Evolutionary conservation across 2,888 invertebrate species (phyloP), one percentile per base, ranked within the genome.

Genomic region (Ariolimax columbianus): DNA sequence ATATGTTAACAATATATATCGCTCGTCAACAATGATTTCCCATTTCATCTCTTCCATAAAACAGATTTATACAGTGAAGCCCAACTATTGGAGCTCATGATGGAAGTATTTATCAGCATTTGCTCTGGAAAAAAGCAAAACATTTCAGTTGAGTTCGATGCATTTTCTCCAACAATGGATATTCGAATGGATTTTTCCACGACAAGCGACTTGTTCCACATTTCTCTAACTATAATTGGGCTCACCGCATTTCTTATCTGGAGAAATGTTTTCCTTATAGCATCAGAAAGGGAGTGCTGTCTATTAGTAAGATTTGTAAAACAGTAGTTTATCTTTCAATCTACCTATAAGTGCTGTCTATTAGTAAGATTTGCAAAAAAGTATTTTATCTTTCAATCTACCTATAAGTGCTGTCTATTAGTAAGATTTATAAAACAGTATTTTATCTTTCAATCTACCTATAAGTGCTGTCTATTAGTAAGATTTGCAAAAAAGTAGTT

Each of bases 51-150:
- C n/a, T 63, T n/a, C 17, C n/a, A 30, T 43, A 1, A 73, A 47
- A 30, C 47, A 75, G 73, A 30, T 0, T 43, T 30, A n/a, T 43
- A 26, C 66, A 14, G 43, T 3, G 79, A 66, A 79, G 40, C 66
- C 19, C 17, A n/a, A 2, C 1, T 79, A n/a, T 23, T 79, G 40
- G 26, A 66, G n/a, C 14, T 68, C 19, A 19, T 79, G 11, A 79
- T 79, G 79, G 40, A 79, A 23, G 68, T 26, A 14, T 66, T 66
- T 43, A 66, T 66, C 68, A 66, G 68, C 68, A 3, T 9, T 19
- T 79, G 79, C 3, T 26, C 43, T 23, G 43, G 43, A 33, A 68
- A 19, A 23, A 17, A 63, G 68, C 40, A 43, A 17, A 66, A n/a
- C 51, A 66, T 79, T 43, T 43, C 7, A 9, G 66, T 79, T 1